A percentile compares a stretch with the other conserved stretches of the same genome.
These are phyloP conservation scores for Drosophila ficusphila DNA, from an alignment of 1,140 invertebrate species.

Conservation along the genomic window DNA sequence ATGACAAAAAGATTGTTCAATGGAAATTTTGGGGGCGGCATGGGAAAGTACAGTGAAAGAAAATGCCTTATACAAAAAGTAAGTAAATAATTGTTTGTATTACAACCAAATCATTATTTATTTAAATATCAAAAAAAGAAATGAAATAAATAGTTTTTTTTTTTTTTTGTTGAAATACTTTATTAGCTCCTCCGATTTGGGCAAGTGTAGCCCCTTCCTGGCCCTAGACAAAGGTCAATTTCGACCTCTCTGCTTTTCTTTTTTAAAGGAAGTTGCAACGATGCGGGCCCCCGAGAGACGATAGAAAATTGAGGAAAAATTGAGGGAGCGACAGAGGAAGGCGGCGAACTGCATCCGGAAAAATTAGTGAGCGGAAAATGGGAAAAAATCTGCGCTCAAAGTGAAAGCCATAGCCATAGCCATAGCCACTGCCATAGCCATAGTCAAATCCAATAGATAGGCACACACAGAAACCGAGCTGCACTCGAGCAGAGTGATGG, in stretches of 20 bases:
- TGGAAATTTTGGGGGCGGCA: not conserved
- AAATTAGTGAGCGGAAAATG: constrained; percentile 73
- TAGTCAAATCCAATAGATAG: constrained; percentile 42
- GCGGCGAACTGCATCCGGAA: constrained; percentile 73
- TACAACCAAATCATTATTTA: no score
- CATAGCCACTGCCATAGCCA: not conserved
- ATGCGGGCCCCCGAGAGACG: constrained; percentile 46
- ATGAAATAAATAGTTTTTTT: not conserved
- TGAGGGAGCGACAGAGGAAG: constrained; percentile 2
- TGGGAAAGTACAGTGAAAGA: not conserved
- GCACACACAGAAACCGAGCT: constrained; percentile 2
- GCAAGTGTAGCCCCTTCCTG: constrained; percentile 5
- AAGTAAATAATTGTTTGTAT: no score
- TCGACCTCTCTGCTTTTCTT: constrained; percentile 19
- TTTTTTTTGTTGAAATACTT: no score
- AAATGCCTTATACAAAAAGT: not conserved
- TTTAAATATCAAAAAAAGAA: not conserved
- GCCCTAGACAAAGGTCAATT: constrained; percentile 51
- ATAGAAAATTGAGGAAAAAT: constrained; percentile 22
- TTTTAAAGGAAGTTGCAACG: constrained; percentile 53
- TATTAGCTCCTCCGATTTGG: not conserved
- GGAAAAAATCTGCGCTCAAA: constrained; percentile 66
- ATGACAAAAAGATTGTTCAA: constrained; percentile 26
- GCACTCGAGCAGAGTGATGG: constrained; percentile 32
- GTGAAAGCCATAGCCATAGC: constrained; percentile 63